phyloP scores from a whole-genome alignment of 2,888 invertebrate species.

The Panorpa germanica region DNA sequence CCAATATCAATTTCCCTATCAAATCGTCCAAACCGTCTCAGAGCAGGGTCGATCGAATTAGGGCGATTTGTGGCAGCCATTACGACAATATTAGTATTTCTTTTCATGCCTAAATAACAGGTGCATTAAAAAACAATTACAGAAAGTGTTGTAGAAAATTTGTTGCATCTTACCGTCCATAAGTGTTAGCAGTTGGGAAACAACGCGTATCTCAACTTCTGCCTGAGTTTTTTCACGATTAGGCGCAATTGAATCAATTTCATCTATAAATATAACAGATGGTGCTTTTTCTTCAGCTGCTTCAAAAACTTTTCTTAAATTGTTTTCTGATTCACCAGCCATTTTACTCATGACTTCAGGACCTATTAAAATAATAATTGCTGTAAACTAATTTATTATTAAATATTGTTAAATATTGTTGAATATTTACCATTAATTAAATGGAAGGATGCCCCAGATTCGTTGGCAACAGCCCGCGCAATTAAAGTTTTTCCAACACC shows the following conservation, averaged over 20 bases:
- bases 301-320: constrained; percentile 39
- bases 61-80: constrained; percentile 41
- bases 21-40: constrained; percentile 35
- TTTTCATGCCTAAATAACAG: too few species aligned
- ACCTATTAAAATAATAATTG: too few species aligned
- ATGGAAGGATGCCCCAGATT: constrained; percentile 46
- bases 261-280: constrained; percentile 44
- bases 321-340: constrained; percentile 41
- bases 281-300: constrained; percentile 43
- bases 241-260: constrained; percentile 41
- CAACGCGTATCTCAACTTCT: constrained; percentile 35
- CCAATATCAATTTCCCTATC: constrained; percentile 39
- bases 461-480: constrained; percentile 41
- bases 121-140: too few species aligned
- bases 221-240: constrained; percentile 41
- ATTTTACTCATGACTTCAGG: constrained; percentile 44
- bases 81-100: constrained; percentile 34
- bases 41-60: constrained; percentile 35
- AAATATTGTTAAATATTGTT: constrained; percentile 4
- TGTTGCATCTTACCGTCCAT: too few species aligned
- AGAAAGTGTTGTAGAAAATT: too few species aligned
- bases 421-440: constrained; percentile 34
- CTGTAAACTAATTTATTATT: constrained; percentile 7
- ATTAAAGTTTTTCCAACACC: constrained; percentile 42
- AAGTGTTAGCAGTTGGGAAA: constrained; percentile 34